A percentile compares a stretch with the other conserved stretches of the same genome.
Evolutionary conservation across 2,888 invertebrate species (phyloP).

Genomic region (Pharmacophagus antenor): DNA sequence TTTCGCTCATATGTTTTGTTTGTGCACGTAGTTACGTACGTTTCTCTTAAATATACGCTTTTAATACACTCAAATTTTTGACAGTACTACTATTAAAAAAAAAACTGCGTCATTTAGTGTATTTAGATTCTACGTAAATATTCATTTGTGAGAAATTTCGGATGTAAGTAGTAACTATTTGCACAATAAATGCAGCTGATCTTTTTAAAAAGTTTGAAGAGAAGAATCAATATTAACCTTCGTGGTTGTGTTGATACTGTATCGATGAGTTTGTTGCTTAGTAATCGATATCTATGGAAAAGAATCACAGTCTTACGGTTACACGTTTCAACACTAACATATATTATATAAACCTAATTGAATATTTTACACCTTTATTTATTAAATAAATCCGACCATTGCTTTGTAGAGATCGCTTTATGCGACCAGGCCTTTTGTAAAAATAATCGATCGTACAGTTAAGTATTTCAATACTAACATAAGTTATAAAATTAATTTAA

Average conservation of each 20-base stretch:
- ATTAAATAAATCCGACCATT: no score
- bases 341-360: no score
- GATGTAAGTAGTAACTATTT: background rate
- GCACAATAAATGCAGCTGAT: conserved; percentile 5
- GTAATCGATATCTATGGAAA: conserved; percentile 8
- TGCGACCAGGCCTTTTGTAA: no score
- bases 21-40: conserved; percentile 40
- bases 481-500: no score
- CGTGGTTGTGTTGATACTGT: conserved; percentile 17
- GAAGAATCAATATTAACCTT: conserved; percentile 12
- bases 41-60: conserved; percentile 41
- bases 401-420: no score
- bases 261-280: conserved; percentile 6
- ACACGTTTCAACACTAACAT: no score
- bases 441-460: no score
- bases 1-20: conserved; percentile 40
- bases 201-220: background rate
- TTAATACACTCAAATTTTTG: background rate
- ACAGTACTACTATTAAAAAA: no score
- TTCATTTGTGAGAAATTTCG: background rate
- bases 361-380: no score
- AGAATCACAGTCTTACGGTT: background rate
- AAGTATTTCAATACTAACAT: no score
- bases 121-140: background rate
- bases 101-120: background rate